Conservation (phyloP, 2,797 vertebrate genomes). For the Tangara arthus region DNA sequence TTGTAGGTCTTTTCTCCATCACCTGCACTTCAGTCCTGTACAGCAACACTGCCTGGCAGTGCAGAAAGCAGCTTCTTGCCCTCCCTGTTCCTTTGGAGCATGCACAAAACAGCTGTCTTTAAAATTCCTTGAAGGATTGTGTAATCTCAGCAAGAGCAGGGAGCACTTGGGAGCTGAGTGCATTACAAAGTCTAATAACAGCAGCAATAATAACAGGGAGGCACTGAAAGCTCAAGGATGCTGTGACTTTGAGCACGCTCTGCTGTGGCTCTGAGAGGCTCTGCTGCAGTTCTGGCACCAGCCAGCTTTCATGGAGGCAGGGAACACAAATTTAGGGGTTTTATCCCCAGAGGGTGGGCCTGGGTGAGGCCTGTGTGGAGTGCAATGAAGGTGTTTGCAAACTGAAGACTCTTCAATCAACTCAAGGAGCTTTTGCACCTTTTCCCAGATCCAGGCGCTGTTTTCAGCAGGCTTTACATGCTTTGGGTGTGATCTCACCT, state of each 20-base stretch:
- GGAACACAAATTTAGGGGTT: not conserved
- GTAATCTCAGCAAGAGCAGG: constrained; percentile 4
- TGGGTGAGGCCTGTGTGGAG: not conserved
- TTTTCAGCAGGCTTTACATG: rapidly evolving
- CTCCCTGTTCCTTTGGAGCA: not conserved
- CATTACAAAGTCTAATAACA: constrained; percentile 48
- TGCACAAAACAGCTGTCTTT: not conserved
- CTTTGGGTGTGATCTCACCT: not conserved
- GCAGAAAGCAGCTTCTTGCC: not conserved
- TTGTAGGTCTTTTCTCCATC: not conserved
- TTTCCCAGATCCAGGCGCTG: not conserved
- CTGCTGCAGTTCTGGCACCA: not conserved
- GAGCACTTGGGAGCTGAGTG: constrained; percentile 12
- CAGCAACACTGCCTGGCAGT: rapidly evolving
- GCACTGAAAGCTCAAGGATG: constrained; percentile 34
- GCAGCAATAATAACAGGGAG: constrained; percentile 2
- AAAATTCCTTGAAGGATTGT: constrained; percentile 26
- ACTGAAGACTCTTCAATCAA: not conserved
- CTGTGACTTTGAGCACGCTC: constrained; percentile 36
- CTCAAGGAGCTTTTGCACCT: not conserved
- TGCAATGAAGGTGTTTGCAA: not conserved
- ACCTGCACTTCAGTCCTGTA: not conserved
- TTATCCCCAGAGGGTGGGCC: not conserved
- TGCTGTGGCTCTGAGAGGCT: not conserved
- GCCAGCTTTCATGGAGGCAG: not conserved